Base-by-base conservation (phyloP, 2,888 invertebrate genomes). In the Bellardia pandia region DNA sequence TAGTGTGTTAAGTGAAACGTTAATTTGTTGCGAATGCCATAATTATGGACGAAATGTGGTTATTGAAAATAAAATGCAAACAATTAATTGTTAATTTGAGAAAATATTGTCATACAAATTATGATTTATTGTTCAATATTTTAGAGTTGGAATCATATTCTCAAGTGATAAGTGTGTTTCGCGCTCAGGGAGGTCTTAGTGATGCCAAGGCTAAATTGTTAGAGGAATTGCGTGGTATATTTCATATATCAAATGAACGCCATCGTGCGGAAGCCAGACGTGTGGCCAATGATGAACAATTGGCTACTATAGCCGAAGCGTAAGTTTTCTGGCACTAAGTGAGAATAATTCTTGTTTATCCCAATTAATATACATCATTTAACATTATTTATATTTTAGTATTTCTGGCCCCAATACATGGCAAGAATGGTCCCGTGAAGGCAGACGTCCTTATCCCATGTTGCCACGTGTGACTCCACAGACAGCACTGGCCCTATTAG, bases 81-180 rank as follows among this genome's bases (percentile, higher is more conserved):
- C 33, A 48, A 62, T 56, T 14, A 3, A 30, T 13, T 14, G 11
- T 45, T 40, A 9, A 9, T 8, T 7, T 16, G n/a, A 14, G 3
- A 45, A 30, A 2, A 3, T 13, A 8, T 62, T 58, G 37, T 23
- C 40, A 37, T 33, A 13, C 48, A 53, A 13, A 60, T 75, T 69
- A 40, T 60, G 8, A n/a, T 66, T 78, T 78, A 62, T 72, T 81
- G 33, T 88, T 89, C 30, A 71, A 13, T 93, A 42, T 84, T 86
- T 69, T 77, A 98, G 98, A 98, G 95, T 94, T 98, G 93, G 98
- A 98, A 94, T 98, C 98, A 89, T 98, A 98, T 95, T 96, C 97
- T 91, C 96, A 96, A 93, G 95, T 98, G 93, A 96, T 98, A 86
- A 97, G 97, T 92, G 98, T 97, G 90, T 96, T 98, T 93, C 96